phyloP scores from a whole-genome alignment of 2,888 invertebrate species.

The Coelinius sp. region DNA sequence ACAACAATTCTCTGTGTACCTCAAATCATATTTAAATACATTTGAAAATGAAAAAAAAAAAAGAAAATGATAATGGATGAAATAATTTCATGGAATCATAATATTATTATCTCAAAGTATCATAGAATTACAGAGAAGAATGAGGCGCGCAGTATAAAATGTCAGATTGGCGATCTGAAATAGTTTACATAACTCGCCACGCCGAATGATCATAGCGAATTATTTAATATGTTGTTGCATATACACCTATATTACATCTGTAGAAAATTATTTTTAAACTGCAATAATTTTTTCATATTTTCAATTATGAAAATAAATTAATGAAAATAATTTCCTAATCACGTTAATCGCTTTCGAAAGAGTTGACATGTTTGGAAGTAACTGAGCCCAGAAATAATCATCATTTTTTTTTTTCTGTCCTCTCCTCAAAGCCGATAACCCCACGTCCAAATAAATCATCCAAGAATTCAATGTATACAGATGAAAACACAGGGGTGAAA shows the following conservation, averaged over 20 bases:
- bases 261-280: background rate
- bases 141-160: constrained; percentile 4
- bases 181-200: constrained; percentile 39
- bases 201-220: constrained; percentile 20
- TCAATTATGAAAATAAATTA: background rate
- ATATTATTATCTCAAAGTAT: constrained; percentile 14
- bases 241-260: background rate
- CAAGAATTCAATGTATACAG: constrained; percentile 1
- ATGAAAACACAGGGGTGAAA: constrained; percentile 31
- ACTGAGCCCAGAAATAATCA: background rate
- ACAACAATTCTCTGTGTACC: background rate
- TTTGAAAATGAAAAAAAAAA: no score
- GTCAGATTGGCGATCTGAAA: constrained; percentile 16
- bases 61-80: no score
- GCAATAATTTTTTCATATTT: background rate
- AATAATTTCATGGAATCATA: background rate
- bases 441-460: constrained; percentile 17
- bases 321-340: background rate
- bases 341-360: constrained; percentile 15
- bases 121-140: constrained; percentile 15
- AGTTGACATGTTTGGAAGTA: constrained; percentile 13
- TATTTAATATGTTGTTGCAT: constrained; percentile 1
- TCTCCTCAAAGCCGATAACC: background rate
- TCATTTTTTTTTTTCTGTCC: background rate
- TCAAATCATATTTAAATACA: background rate